Percentiles rank a stretch among this genome's conserved stretches.
Evolutionary conservation across 35 echinoderm and acorn worm species (phyloP).

Genomic region (Anneissia japonica): DNA sequence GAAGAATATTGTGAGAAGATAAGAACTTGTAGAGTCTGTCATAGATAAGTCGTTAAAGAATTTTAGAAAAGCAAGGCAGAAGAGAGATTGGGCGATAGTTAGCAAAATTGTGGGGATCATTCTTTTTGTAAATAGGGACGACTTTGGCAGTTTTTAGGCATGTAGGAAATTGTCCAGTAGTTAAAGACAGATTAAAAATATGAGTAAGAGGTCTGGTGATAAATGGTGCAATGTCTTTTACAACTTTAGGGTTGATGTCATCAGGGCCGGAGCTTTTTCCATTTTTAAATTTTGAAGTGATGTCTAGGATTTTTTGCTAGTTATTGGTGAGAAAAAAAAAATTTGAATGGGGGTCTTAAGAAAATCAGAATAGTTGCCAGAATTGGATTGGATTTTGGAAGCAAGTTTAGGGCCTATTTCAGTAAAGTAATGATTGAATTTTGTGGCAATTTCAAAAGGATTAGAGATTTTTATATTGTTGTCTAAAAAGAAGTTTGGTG

Average conservation of each 20-base stretch:
- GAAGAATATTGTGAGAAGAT: slow-evolving; percentile 6
- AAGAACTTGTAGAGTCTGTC: slow-evolving; percentile 13
- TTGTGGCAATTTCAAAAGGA: slow-evolving; percentile 7
- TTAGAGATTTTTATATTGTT: background rate
- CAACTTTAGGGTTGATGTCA: background rate
- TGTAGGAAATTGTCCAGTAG: slow-evolving; percentile 26
- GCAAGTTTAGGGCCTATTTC: slow-evolving; percentile 34
- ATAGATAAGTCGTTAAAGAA: slow-evolving; percentile 21
- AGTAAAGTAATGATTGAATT: slow-evolving; percentile 51
- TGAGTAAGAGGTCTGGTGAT: slow-evolving; percentile 24
- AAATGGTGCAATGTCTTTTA: slow-evolving; percentile 24
- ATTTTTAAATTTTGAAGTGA: slow-evolving; percentile 1
- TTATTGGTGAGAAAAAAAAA: slow-evolving; percentile 27
- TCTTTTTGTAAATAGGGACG: slow-evolving; percentile 31
- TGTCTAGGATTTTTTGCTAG: slow-evolving; percentile 5
- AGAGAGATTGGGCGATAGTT: slow-evolving; percentile 54
- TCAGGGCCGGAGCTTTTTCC: background rate
- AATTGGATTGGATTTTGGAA: slow-evolving; percentile 8
- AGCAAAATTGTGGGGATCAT: background rate
- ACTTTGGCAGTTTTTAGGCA: slow-evolving; percentile 35
- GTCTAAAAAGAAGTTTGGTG: background rate
- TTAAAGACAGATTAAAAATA: slow-evolving; percentile 42
- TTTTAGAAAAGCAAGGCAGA: slow-evolving; percentile 36
- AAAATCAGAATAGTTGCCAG: background rate
- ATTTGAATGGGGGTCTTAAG: background rate